phyloP scores from a whole-genome alignment of 2,113 vertebrate genomes.

The Misgurnus mizolepis region DNA sequence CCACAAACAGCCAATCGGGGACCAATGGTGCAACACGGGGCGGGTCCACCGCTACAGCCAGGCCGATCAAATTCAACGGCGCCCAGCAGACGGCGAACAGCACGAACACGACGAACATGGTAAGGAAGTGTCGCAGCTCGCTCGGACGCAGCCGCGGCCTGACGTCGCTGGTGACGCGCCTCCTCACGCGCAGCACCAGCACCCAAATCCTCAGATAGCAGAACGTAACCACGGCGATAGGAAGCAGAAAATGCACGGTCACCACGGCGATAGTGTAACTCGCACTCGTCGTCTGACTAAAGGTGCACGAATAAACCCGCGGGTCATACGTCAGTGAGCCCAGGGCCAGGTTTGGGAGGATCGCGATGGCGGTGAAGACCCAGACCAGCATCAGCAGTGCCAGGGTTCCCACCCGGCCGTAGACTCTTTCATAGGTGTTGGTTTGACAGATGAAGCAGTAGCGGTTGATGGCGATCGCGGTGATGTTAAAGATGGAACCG shows the following conservation, averaged over 20 bases:
- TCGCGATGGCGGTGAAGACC: conserved; percentile 75
- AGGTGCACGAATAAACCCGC: conserved; percentile 81
- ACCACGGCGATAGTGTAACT: conserved; percentile 78
- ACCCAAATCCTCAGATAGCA: conserved; percentile 84
- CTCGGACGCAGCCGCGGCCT: conserved; percentile 69
- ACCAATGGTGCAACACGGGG: conserved; percentile 74
- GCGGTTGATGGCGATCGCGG: conserved; percentile 80
- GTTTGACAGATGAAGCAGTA: conserved; percentile 83
- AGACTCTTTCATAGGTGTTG: conserved; percentile 75
- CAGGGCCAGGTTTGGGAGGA: conserved; percentile 79
- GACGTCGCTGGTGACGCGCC: conserved; percentile 74
- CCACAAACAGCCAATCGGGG: conserved; percentile 80
- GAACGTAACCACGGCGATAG: conserved; percentile 78
- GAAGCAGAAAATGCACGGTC: conserved; percentile 79
- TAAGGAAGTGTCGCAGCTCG: conserved; percentile 79
- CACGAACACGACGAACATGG: conserved; percentile 84
- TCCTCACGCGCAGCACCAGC: conserved; percentile 77
- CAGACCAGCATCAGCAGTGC: conserved; percentile 75
- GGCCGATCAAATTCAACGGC: conserved; percentile 80
- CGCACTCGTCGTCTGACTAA: conserved; percentile 77
- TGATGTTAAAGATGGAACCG: conserved; percentile 85
- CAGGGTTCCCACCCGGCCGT: conserved; percentile 69
- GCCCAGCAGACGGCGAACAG: conserved; percentile 85
- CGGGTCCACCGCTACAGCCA: conserved; percentile 78
- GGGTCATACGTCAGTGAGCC: conserved; percentile 80